Evolutionary conservation across 2,113 vertebrate species (phyloP).

Genomic region (Seriola dumerili): DNA sequence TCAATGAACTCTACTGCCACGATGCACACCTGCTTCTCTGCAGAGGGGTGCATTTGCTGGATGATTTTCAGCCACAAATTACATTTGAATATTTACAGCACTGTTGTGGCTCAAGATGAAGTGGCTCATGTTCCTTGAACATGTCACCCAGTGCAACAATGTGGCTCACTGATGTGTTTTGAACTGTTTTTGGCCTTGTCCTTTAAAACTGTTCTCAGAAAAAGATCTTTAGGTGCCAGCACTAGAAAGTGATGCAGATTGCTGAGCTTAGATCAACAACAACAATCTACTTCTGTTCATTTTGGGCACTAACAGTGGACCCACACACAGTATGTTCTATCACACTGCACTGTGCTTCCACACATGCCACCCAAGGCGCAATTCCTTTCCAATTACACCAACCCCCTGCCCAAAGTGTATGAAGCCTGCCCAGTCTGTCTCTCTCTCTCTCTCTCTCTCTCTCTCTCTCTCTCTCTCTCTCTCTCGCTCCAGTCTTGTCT

Average conservation of each 20-base stretch:
- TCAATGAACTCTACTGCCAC: too few relatives aligned
- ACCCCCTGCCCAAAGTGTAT: constrained; percentile 28
- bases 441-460: constrained; percentile 1
- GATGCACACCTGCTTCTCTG: not conserved
- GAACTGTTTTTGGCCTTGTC: not conserved
- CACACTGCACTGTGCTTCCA: constrained; percentile 49
- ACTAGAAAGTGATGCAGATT: not conserved
- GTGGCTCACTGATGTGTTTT: not conserved
- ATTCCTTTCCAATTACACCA: constrained; percentile 39
- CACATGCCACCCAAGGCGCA: constrained; percentile 23
- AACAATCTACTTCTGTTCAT: not conserved
- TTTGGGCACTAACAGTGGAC: not conserved
- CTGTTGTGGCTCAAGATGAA: not conserved
- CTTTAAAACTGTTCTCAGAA: not conserved
- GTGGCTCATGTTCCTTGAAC: not conserved
- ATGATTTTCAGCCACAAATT: not conserved
- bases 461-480: constrained; percentile 12
- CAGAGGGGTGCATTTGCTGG: not conserved
- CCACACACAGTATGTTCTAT: constrained; percentile 29
- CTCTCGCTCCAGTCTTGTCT: constrained; percentile 21
- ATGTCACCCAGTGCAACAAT: not conserved
- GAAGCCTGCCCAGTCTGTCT: constrained; percentile 20
- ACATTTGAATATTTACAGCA: not conserved
- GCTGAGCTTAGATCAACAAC: not conserved
- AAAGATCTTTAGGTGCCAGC: not conserved